Evolutionary conservation across 2,888 invertebrate species (phyloP), one percentile per base, ranked within the genome.

Genomic region (Noctua fimbriata): DNA sequence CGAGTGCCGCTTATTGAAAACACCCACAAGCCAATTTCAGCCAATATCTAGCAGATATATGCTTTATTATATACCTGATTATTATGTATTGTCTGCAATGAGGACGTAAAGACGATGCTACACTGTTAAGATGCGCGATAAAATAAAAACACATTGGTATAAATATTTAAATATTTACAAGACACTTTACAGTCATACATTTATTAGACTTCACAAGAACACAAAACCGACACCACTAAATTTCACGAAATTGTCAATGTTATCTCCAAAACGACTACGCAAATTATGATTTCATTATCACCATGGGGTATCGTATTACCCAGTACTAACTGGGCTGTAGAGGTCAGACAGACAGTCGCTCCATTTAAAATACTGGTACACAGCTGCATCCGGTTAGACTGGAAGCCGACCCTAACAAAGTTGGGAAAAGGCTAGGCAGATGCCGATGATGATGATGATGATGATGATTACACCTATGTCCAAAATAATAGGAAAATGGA

Each of bases 21-120:
- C 90, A 70, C 89, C 87, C 79, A 89, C 90, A 76, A 67, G 76
- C 44, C 24, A 47, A 69, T 81, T 67, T 85, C 66, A 58, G 47
- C 73, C 47, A 73, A 81, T 83, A 81, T 84, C 65, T 79, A 78
- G 78, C 73, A 24, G 65, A 76, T 65, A 47, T 49, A 55, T 18
- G 12, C 3, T 67, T 65, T 76, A 44, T 32, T 47, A 28, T 82
- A 76, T 36, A 36, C 21, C 28, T 52, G 16, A 67, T 52, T 69
- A 77, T 67, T 69, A 24, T 74, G 73, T 67, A 88, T 83, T 85
- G 83, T 87, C 60, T 58, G 52, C 66, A 84, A 84, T 80, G 76
- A 66, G 86, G 58, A 76, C 88, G 24, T 81, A 69, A 82, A 69
- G 82, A 0, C 49, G 32, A 12, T 55, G 60, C 44, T 44, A 67